Percentiles rank a stretch among this genome's conserved stretches.
phyloP scores from a whole-genome alignment of 2,888 invertebrate genomes.

The Hydroisotoma schaefferi region DNA sequence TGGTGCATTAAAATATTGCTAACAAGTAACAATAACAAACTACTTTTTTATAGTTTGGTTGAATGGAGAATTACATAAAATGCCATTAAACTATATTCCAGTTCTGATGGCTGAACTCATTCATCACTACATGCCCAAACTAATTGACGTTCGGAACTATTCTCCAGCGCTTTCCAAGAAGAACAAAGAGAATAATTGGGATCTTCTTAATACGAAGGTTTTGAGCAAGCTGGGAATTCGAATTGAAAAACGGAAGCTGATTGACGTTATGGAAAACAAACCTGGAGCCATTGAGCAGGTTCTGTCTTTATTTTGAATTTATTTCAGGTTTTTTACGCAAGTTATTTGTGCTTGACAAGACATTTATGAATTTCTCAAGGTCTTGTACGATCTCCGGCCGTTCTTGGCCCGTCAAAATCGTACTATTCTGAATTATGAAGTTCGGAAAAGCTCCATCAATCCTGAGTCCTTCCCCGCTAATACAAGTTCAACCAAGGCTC shows the following conservation, averaged over 20 bases:
- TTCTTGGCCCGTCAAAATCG: slow-evolving; percentile 14
- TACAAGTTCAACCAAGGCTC: too few relatives aligned
- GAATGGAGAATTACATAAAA: neutral
- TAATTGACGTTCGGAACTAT: slow-evolving; percentile 16
- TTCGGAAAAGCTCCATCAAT: too few relatives aligned
- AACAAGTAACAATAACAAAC: too few relatives aligned
- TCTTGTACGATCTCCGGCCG: slow-evolving; percentile 13
- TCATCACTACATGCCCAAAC: slow-evolving; percentile 21
- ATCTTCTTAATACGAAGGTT: slow-evolving; percentile 26
- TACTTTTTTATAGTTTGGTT: too few relatives aligned
- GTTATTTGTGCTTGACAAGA: too few relatives aligned
- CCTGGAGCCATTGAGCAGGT: slow-evolving; percentile 32
- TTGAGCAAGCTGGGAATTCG: slow-evolving; percentile 23
- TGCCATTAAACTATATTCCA: neutral
- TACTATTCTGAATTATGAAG: slow-evolving; percentile 5
- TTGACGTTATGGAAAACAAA: slow-evolving; percentile 18
- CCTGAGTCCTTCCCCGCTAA: too few relatives aligned
- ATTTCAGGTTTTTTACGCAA: too few relatives aligned
- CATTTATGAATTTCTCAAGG: slow-evolving; percentile 7
- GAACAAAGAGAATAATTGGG: slow-evolving; percentile 32
- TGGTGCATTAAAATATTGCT: neutral
- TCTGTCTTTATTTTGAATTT: too few relatives aligned
- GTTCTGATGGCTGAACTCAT: slow-evolving; percentile 35
- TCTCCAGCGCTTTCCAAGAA: slow-evolving; percentile 13
- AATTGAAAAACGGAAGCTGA: slow-evolving; percentile 16